Evolutionary conservation across 2,113 vertebrate species (phyloP).

Genomic region (Cricetomys ansorgei): DNA sequence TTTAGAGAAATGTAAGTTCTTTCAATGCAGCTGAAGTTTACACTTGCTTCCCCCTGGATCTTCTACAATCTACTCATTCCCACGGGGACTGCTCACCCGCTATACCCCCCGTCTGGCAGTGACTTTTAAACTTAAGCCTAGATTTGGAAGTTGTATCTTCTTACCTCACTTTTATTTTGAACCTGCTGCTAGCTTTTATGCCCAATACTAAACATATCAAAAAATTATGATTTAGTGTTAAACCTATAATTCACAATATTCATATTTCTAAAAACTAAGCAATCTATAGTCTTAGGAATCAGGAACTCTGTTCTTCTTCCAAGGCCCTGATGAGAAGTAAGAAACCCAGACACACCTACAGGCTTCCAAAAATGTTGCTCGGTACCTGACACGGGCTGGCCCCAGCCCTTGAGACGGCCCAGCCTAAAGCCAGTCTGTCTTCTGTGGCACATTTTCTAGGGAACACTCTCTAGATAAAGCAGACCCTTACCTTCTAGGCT

Average conservation of each 20-base stretch:
- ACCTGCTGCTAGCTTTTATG: not conserved
- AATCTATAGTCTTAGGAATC: not conserved
- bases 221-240: not conserved
- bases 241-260: not conserved
- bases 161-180: conserved; percentile 8
- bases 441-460: not conserved
- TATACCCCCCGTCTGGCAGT: not conserved
- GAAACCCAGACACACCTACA: not conserved
- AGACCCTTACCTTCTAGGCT: not conserved
- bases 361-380: not conserved
- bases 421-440: not conserved
- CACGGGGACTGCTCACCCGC: not conserved
- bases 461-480: not conserved
- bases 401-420: not conserved
- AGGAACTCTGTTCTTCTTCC: not conserved
- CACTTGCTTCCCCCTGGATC: not conserved
- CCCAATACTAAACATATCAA: conserved; percentile 5
- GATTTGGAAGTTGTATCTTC: not conserved
- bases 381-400: not conserved
- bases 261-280: not conserved
- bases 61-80: not conserved
- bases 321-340: not conserved
- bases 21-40: not conserved
- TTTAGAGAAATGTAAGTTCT: not conserved
- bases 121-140: not conserved